phyloP scores from a whole-genome alignment of 2,888 invertebrate species.

The Xylota segnis region DNA sequence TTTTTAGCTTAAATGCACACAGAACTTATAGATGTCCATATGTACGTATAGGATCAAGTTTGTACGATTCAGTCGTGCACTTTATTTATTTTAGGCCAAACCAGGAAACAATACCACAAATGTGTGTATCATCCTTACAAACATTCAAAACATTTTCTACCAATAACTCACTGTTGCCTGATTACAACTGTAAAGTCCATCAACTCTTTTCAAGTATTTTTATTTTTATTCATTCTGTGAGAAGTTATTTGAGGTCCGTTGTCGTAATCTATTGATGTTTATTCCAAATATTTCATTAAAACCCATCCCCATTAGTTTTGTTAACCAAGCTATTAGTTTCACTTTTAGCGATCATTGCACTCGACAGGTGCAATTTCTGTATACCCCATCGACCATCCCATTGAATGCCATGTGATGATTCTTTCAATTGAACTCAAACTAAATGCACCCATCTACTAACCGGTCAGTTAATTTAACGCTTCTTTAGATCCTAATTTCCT shows the following conservation, averaged over 20 bases:
- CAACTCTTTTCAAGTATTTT: background rate
- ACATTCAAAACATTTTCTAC: no score
- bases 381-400: slow-evolving; percentile 14
- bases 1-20: no score
- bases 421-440: slow-evolving; percentile 44
- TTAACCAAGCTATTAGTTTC: slow-evolving; percentile 15
- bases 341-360: slow-evolving; percentile 13
- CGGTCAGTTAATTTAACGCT: slow-evolving; percentile 52
- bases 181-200: background rate
- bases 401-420: background rate
- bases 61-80: no score
- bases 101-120: no score
- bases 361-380: slow-evolving; percentile 13
- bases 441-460: slow-evolving; percentile 16
- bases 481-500: slow-evolving; percentile 44
- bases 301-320: slow-evolving; percentile 9
- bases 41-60: no score
- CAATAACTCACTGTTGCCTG: no score
- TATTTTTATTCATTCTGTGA: background rate
- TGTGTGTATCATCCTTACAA: no score
- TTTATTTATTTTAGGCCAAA: no score
- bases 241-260: background rate
- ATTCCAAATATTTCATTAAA: slow-evolving; percentile 22
- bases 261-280: slow-evolving; percentile 1
- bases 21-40: no score